Conservation (phyloP, 1,140 invertebrate species). For the Daktulosphaira vitifoliae region DNA sequence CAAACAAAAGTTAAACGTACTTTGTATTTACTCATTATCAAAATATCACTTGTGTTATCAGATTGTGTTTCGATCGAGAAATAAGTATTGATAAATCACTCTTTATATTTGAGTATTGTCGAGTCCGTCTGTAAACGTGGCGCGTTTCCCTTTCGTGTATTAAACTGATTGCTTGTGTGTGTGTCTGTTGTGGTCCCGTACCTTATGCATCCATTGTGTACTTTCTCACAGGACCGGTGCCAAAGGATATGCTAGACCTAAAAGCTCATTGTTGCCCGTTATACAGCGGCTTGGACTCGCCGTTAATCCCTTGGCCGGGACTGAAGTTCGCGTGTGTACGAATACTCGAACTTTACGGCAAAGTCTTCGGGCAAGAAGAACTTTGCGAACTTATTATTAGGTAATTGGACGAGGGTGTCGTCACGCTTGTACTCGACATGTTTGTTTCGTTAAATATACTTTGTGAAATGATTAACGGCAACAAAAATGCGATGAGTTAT, state of each 20-base stretch:
- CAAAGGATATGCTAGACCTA: constrained; percentile 35
- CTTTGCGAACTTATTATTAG: constrained; percentile 68
- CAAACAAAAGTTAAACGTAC: too few relatives aligned
- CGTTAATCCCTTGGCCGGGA: constrained; percentile 61
- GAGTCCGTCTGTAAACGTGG: background rate
- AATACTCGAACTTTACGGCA: constrained; percentile 70
- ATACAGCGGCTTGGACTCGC: constrained; percentile 42
- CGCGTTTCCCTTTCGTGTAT: too few relatives aligned
- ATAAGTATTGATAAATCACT: too few relatives aligned
- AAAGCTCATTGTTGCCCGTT: constrained; percentile 40
- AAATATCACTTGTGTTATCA: too few relatives aligned
- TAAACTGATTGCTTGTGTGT: background rate
- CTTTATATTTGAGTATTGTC: too few relatives aligned
- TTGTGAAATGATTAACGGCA: too few relatives aligned
- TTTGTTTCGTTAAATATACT: too few relatives aligned
- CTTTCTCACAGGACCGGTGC: constrained; percentile 25
- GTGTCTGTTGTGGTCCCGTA: background rate
- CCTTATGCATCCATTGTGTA: too few relatives aligned
- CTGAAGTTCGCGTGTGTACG: constrained; percentile 67
- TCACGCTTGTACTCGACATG: too few relatives aligned
- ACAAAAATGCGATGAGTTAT: too few relatives aligned
- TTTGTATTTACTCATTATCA: too few relatives aligned
- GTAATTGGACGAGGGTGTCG: constrained; percentile 44
- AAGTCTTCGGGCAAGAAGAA: constrained; percentile 69
- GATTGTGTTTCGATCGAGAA: too few relatives aligned